Conservation (phyloP, 1,140 invertebrate species). For the Laodelphax striatellus region DNA sequence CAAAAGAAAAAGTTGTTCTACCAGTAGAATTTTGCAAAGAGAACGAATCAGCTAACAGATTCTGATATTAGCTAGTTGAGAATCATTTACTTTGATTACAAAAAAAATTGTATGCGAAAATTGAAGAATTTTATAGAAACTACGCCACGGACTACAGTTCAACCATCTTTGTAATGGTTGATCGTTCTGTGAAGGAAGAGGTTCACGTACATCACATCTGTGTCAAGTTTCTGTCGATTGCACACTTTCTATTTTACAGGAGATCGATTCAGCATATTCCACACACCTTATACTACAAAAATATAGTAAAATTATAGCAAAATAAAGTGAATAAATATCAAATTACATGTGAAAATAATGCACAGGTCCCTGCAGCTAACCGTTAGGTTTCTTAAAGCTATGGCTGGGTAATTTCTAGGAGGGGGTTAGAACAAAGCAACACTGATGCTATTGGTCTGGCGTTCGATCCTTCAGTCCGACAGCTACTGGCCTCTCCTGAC, state of each 20-base stretch:
- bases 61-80: too few relatives aligned
- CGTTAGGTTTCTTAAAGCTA: not conserved
- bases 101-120: too few relatives aligned
- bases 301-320: not conserved
- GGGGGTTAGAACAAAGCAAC: slow-evolving; percentile 1
- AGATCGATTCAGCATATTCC: too few relatives aligned
- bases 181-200: not conserved
- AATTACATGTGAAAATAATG: not conserved
- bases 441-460: not conserved
- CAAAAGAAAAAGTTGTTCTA: too few relatives aligned
- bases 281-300: not conserved
- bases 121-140: not conserved
- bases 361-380: not conserved
- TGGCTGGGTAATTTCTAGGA: not conserved
- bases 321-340: not conserved
- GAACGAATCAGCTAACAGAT: too few relatives aligned
- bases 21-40: too few relatives aligned
- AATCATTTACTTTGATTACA: too few relatives aligned
- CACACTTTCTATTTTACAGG: too few relatives aligned
- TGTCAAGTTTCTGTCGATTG: not conserved
- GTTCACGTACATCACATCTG: not conserved
- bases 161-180: slow-evolving; percentile 1
- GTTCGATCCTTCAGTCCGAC: not conserved
- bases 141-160: not conserved
- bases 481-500: not conserved